Percentiles rank a stretch among this genome's conserved stretches.
phyloP scores from a whole-genome alignment of 2,888 invertebrate genomes.

The Hecatera dysodea region DNA sequence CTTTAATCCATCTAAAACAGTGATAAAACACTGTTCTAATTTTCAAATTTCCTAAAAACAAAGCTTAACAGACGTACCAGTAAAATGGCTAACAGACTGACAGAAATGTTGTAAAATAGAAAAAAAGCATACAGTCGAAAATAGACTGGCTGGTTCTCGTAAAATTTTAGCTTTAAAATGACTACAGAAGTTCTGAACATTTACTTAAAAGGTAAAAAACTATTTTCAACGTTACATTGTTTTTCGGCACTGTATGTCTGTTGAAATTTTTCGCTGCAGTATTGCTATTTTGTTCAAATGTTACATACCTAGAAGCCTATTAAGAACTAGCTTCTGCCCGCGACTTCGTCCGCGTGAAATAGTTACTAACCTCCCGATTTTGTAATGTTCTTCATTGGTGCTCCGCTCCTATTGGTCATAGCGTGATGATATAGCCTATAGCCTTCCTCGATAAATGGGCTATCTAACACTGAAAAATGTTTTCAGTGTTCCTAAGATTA shows the following conservation, averaged over 20 bases:
- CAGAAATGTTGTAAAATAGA: slow-evolving; percentile 22
- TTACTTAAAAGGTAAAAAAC: slow-evolving; percentile 45
- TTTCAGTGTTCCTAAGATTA: no score
- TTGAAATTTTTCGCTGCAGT: slow-evolving; percentile 34
- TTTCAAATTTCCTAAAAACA: slow-evolving; percentile 12
- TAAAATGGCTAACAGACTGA: slow-evolving; percentile 19
- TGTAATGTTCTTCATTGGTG: no score
- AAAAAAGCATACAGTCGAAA: slow-evolving; percentile 16
- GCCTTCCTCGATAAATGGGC: no score
- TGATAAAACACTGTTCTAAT: neutral
- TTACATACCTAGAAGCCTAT: neutral
- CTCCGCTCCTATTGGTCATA: no score
- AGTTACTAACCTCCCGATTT: no score
- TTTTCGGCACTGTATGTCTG: slow-evolving; percentile 35
- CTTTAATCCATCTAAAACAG: no score
- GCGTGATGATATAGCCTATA: no score
- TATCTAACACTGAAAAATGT: no score
- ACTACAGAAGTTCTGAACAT: slow-evolving; percentile 44
- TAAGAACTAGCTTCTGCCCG: no score
- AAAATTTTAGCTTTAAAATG: slow-evolving; percentile 25
- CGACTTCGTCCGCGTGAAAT: no score
- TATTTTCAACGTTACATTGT: slow-evolving; percentile 34
- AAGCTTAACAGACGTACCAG: neutral
- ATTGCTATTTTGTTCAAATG: neutral
- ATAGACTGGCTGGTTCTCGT: slow-evolving; percentile 14